Conservation (phyloP, 2,888 invertebrate genomes). For the Keiferia lycopersicella region DNA sequence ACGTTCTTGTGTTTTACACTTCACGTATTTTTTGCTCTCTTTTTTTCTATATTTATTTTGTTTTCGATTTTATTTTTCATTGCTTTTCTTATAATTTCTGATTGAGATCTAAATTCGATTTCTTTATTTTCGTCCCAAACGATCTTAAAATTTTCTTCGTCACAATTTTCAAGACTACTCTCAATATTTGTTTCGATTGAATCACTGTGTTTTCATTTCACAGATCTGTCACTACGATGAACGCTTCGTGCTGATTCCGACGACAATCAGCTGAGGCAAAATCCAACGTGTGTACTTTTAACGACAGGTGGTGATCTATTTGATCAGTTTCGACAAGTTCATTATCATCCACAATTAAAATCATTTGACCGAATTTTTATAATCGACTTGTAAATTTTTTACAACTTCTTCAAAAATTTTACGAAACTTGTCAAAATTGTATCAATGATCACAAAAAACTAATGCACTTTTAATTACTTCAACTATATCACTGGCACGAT, state of each 20-base stretch:
- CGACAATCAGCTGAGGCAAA: constrained; percentile 63
- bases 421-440: constrained; percentile 44
- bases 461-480: constrained; percentile 63
- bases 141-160: not conserved
- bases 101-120: constrained; percentile 1
- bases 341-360: constrained; percentile 14
- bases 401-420: constrained; percentile 2
- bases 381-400: constrained; percentile 8
- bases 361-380: not conserved
- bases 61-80: constrained; percentile 10
- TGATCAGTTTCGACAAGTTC: constrained; percentile 42
- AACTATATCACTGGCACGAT: constrained; percentile 50
- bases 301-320: constrained; percentile 51
- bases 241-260: constrained; percentile 52
- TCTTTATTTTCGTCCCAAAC: not conserved
- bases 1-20: constrained; percentile 14
- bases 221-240: constrained; percentile 47
- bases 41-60: constrained; percentile 10
- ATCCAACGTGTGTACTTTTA: constrained; percentile 50
- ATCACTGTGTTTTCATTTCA: constrained; percentile 19
- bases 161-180: not conserved
- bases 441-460: constrained; percentile 44
- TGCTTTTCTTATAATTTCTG: constrained; percentile 26
- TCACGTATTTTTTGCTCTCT: constrained; percentile 9
- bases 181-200: constrained; percentile 17